phyloP scores from a whole-genome alignment of 2,888 invertebrate genomes.

The Meteorus cinctellus region DNA sequence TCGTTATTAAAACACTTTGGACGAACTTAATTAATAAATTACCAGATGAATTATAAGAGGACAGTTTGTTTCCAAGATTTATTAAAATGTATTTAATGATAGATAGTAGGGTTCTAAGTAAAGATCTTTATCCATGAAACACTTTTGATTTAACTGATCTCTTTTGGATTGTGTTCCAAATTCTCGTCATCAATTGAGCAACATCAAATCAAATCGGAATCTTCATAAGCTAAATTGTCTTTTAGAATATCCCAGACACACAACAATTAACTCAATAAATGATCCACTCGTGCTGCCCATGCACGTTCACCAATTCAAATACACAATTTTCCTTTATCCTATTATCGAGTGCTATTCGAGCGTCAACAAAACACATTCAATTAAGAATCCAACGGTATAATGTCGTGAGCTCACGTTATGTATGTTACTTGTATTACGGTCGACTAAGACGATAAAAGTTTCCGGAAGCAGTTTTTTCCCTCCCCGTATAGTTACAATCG shows the following conservation, averaged over 20 bases:
- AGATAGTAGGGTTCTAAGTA: too few species aligned
- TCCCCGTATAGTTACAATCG: slow-evolving; percentile 18
- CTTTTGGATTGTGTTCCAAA: too few species aligned
- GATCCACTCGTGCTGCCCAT: neutral
- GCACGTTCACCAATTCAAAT: neutral
- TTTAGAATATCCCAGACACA: neutral
- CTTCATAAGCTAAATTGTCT: too few species aligned
- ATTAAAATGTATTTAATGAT: too few species aligned
- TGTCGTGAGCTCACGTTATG: slow-evolving; percentile 19
- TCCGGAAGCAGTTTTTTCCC: slow-evolving; percentile 38
- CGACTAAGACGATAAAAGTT: slow-evolving; percentile 20
- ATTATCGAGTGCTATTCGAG: slow-evolving; percentile 23
- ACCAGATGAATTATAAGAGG: too few species aligned
- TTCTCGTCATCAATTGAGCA: too few species aligned
- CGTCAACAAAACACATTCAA: slow-evolving; percentile 37
- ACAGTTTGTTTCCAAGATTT: too few species aligned
- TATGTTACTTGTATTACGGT: neutral
- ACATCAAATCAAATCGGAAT: too few species aligned
- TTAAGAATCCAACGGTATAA: slow-evolving; percentile 31
- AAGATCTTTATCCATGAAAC: too few species aligned
- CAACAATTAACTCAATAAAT: neutral
- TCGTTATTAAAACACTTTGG: too few species aligned
- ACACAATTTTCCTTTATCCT: slow-evolving; percentile 5
- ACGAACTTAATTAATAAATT: too few species aligned
- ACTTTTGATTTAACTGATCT: too few species aligned